phyloP scores from a whole-genome alignment of 2,797 vertebrate species.

The Urocyon cinereoargenteus region DNA sequence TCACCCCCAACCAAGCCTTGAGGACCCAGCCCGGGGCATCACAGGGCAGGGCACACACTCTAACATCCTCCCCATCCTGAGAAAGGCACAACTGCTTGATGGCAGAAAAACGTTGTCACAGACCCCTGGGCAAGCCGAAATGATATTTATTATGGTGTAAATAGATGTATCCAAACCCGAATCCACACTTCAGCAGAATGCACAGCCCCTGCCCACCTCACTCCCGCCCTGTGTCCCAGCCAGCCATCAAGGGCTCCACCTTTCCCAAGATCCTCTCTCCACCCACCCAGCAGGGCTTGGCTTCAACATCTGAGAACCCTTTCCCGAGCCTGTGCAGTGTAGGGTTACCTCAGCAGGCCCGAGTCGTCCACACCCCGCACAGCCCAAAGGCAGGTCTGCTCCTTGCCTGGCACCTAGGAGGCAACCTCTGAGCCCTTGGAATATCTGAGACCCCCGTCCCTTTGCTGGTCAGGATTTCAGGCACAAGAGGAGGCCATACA shows the following conservation, averaged over 20 bases:
- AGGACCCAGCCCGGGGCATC: background rate
- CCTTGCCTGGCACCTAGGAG: background rate
- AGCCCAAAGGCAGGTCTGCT: background rate
- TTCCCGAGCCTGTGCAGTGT: background rate
- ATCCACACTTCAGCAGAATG: background rate
- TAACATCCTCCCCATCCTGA: background rate
- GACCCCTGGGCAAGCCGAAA: background rate
- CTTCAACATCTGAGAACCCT: background rate
- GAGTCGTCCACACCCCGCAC: accelerated
- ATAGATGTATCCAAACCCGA: too few species aligned
- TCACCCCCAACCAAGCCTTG: accelerated
- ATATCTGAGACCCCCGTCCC: accelerated
- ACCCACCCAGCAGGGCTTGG: background rate
- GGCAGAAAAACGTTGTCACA: background rate
- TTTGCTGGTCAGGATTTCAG: background rate
- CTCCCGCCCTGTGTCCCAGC: background rate
- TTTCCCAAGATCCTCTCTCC: background rate
- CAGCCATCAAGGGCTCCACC: background rate
- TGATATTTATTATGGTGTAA: too few species aligned
- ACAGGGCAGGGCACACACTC: background rate
- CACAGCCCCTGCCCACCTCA: background rate
- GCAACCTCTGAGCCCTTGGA: background rate
- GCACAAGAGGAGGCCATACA: too few species aligned
- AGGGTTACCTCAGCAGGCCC: background rate
- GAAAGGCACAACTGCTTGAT: accelerated